These are phyloP conservation scores for Byasa hedistus DNA, from an alignment of 2,888 invertebrate genomes.

Conservation along the genomic window DNA sequence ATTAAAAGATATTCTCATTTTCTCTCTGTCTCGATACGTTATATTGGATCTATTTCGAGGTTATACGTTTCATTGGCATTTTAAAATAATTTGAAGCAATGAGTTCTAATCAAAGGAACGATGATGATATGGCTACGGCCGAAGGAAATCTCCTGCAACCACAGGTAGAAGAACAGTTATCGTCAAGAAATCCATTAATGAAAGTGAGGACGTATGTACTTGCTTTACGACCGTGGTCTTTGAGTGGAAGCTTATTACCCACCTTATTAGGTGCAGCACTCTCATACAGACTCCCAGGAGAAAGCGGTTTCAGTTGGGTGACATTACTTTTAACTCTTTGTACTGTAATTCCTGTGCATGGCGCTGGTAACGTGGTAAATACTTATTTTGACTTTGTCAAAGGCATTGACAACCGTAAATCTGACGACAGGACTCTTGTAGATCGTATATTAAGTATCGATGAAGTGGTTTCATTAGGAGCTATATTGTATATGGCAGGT, in stretches of 20 bases:
- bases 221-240: constrained; percentile 95
- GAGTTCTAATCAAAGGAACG: constrained; percentile 46
- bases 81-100: constrained; percentile 23
- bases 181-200: constrained; percentile 83
- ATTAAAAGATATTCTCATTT: constrained; percentile 10
- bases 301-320: constrained; percentile 87
- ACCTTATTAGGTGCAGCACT: constrained; percentile 93
- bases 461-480: constrained; percentile 93
- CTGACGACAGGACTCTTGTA: constrained; percentile 96
- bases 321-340: constrained; percentile 90
- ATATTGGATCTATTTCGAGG: constrained; percentile 11
- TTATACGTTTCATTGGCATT: constrained; percentile 4
- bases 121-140: constrained; percentile 58
- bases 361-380: constrained; percentile 97
- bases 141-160: constrained; percentile 73
- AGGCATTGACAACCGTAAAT: constrained; percentile 95
- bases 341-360: constrained; percentile 95
- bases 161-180: constrained; percentile 59
- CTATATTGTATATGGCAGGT: constrained; percentile 91
- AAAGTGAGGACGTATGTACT: constrained; percentile 93
- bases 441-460: constrained; percentile 88
- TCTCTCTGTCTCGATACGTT: background rate
- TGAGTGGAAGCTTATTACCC: constrained; percentile 94
- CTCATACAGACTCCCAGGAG: constrained; percentile 89
- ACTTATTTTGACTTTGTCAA: constrained; percentile 97